Evolutionary conservation across 1,140 invertebrate genomes (phyloP).

Genomic region (Bombus haemorrhoidalis): DNA sequence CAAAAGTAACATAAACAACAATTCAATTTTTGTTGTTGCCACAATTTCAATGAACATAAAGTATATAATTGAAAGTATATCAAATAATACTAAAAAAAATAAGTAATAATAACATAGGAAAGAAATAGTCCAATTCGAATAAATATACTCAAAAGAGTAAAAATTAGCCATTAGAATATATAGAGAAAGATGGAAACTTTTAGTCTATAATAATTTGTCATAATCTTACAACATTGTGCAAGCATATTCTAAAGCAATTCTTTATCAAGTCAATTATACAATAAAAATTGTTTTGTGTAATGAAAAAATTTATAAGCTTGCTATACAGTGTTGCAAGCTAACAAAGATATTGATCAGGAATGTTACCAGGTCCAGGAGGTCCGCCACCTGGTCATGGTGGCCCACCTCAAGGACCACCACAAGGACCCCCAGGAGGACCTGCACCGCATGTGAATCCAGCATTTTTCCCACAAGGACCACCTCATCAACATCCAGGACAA

Average conservation of each 20-base stretch:
- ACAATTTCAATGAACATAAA: background rate
- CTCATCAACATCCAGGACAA: conserved; percentile 84
- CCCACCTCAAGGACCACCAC: conserved; percentile 84
- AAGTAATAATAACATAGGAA: background rate
- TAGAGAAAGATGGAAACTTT: background rate
- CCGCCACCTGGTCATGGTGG: conserved; percentile 85
- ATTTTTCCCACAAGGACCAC: conserved; percentile 93
- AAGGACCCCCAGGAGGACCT: conserved; percentile 87
- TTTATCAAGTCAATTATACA: background rate
- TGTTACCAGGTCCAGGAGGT: conserved; percentile 84
- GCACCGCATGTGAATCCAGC: conserved; percentile 98
- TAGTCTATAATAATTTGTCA: background rate
- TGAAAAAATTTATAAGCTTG: conserved; percentile 10
- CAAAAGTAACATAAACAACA: conserved; percentile 20
- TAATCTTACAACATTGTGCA: conserved; percentile 7
- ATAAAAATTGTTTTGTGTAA: background rate
- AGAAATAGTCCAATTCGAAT: background rate
- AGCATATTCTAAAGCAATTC: conserved; percentile 24
- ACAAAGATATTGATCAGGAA: conserved; percentile 67
- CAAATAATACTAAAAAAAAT: background rate
- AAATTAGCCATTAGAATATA: background rate
- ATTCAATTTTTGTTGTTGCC: background rate
- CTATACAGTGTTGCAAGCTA: conserved; percentile 14
- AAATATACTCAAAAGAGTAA: background rate
- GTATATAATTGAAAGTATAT: background rate